Evolutionary conservation across 2,797 vertebrate species (phyloP).

Genomic region (Enoplosus armatus): DNA sequence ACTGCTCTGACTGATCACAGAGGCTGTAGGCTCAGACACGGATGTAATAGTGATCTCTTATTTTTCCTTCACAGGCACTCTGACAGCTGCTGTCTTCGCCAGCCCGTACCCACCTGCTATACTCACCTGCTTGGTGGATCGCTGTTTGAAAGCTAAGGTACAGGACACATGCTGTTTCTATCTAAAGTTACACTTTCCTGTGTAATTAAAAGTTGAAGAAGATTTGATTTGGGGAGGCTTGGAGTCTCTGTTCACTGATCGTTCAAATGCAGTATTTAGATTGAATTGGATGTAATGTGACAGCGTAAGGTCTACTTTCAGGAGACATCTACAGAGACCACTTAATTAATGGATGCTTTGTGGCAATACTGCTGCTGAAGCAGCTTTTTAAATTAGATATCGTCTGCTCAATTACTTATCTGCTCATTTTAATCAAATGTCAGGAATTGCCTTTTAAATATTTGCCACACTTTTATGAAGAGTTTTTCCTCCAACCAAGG

Average conservation of each 20-base stretch:
- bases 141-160: slow-evolving; percentile 62
- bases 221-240: slow-evolving; percentile 8
- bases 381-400: slow-evolving; percentile 33
- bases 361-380: slow-evolving; percentile 17
- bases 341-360: slow-evolving; percentile 45
- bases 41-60: slow-evolving; percentile 25
- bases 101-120: slow-evolving; percentile 12
- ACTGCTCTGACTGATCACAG: slow-evolving; percentile 10
- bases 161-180: slow-evolving; percentile 30
- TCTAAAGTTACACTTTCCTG: background rate
- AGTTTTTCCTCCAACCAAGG: background rate
- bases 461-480: background rate
- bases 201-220: slow-evolving; percentile 33
- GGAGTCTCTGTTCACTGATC: slow-evolving; percentile 18
- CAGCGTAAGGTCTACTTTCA: slow-evolving; percentile 1
- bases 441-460: slow-evolving; percentile 21
- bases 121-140: slow-evolving; percentile 37
- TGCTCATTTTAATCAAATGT: slow-evolving; percentile 38
- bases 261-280: slow-evolving; percentile 40
- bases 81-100: slow-evolving; percentile 42
- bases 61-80: slow-evolving; percentile 61
- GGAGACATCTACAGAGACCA: slow-evolving; percentile 29
- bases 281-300: slow-evolving; percentile 12
- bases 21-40: slow-evolving; percentile 7
- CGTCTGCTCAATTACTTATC: slow-evolving; percentile 7